Evolutionary conservation across 2,113 vertebrate species (phyloP).

Genomic region (Xiphias gladius): DNA sequence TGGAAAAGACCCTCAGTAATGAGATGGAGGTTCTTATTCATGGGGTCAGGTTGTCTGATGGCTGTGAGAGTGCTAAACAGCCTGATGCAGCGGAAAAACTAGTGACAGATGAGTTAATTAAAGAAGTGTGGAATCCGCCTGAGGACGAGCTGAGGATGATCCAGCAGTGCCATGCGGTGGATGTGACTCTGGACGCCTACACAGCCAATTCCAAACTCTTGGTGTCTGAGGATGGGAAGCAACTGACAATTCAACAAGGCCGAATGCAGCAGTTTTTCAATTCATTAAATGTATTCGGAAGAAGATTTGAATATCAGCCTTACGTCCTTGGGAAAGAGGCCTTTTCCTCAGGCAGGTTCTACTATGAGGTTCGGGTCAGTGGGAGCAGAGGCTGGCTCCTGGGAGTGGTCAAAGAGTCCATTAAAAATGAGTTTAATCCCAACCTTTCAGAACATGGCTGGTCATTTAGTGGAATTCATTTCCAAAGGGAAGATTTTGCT

Average conservation of each 20-base stretch:
- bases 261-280: fast-evolving
- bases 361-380: conserved; percentile 55
- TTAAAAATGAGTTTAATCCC: background rate
- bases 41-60: conserved; percentile 11
- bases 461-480: fast-evolving
- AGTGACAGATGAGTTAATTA: background rate
- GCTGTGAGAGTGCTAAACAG: background rate
- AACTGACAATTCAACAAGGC: fast-evolving
- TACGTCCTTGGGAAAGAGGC: conserved; percentile 27
- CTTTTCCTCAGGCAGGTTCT: conserved; percentile 61
- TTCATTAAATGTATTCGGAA: background rate
- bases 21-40: conserved; percentile 37
- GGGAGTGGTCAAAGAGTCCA: conserved; percentile 52
- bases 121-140: conserved; percentile 23
- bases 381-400: background rate
- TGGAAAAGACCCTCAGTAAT: conserved; percentile 20
- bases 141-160: conserved; percentile 60
- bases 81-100: background rate
- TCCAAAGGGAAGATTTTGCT: fast-evolving
- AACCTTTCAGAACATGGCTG: background rate
- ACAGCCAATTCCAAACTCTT: background rate
- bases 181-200: conserved; percentile 43
- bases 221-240: conserved; percentile 24
- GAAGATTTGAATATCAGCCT: background rate
- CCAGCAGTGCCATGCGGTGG: conserved; percentile 29